Evolutionary conservation across 2,113 vertebrate genomes (phyloP).

Genomic region (Cyanoliseus patagonus): DNA sequence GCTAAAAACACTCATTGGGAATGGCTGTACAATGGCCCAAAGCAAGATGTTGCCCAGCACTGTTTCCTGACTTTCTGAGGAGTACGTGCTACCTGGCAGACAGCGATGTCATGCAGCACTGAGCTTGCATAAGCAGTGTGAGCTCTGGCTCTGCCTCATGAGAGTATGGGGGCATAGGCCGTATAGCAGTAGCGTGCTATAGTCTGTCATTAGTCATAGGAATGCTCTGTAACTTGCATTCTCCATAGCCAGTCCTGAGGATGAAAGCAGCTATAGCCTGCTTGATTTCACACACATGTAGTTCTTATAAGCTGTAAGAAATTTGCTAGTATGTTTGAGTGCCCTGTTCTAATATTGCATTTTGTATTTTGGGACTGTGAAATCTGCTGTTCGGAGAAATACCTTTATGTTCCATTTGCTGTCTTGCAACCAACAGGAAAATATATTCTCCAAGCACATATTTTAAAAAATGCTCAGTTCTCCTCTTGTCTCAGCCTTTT

Average conservation of each 20-base stretch:
- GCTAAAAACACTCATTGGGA: background rate
- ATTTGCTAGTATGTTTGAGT: background rate
- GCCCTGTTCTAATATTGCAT: background rate
- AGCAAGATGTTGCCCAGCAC: background rate
- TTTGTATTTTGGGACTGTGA: background rate
- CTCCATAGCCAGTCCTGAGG: background rate
- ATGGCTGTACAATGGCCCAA: background rate
- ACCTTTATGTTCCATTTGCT: background rate
- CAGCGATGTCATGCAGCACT: background rate
- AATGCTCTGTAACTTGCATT: background rate
- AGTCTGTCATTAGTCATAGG: background rate
- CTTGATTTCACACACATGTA: background rate
- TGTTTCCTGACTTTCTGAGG: background rate
- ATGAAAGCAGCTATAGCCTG: background rate
- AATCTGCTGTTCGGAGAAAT: background rate
- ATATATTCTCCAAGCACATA: background rate
- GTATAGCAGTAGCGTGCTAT: background rate
- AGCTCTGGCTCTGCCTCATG: background rate
- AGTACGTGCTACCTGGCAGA: background rate
- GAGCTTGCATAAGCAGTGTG: rapidly evolving
- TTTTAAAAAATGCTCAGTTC: slow-evolving; percentile 9
- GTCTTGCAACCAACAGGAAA: background rate
- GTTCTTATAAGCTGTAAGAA: background rate
- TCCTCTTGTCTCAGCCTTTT: background rate
- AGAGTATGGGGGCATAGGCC: background rate